Evolutionary conservation across 2,113 vertebrate species (phyloP).

Genomic region (Pomatorhinus ruficollis): DNA sequence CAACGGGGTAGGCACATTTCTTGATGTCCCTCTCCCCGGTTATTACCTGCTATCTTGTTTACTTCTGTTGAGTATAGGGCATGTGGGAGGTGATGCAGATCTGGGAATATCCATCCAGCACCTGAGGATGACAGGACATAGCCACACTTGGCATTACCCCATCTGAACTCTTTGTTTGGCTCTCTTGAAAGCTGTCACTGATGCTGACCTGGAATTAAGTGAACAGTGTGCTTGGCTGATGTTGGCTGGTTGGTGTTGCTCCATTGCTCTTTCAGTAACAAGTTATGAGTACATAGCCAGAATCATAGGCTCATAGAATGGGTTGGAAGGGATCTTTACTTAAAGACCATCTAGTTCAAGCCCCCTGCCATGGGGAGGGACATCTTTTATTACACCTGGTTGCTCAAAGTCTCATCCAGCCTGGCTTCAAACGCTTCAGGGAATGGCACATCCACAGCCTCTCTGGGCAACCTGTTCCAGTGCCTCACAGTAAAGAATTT

Average conservation of each 20-base stretch:
- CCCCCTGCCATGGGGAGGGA: not conserved
- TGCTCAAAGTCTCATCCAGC: not conserved
- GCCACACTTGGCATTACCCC: not conserved
- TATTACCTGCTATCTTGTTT: not conserved
- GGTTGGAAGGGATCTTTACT: not conserved
- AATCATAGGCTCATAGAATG: not conserved
- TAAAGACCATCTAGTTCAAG: not conserved
- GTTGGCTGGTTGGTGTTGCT: not conserved
- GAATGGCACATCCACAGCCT: not conserved
- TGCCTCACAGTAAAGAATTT: not conserved
- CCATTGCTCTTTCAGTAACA: not conserved
- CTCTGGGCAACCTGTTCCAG: not conserved
- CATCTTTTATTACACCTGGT: not conserved
- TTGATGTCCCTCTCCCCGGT: rapidly evolving
- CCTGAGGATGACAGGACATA: not conserved
- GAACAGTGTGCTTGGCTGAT: not conserved
- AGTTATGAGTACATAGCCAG: not conserved
- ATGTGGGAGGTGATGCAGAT: not conserved
- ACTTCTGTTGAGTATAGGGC: not conserved
- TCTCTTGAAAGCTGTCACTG: not conserved
- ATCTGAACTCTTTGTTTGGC: not conserved
- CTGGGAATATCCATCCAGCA: not conserved
- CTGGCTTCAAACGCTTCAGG: not conserved
- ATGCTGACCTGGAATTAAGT: not conserved
- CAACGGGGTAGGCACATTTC: not conserved